Conservation (phyloP, 2,888 invertebrate genomes). For the Pammene aurita region DNA sequence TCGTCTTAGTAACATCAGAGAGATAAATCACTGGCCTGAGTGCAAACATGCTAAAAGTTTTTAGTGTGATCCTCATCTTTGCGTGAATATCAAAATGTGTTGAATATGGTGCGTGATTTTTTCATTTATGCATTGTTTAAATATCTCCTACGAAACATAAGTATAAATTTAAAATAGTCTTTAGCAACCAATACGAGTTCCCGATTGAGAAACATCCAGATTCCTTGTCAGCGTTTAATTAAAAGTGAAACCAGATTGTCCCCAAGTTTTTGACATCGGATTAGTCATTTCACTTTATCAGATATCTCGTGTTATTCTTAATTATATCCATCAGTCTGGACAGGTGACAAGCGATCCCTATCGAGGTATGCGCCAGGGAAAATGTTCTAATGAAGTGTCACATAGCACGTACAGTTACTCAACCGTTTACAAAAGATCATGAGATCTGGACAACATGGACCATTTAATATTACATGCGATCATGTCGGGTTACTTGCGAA, state of each 20-base stretch:
- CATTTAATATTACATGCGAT: slow-evolving; percentile 37
- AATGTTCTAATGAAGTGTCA: slow-evolving; percentile 27
- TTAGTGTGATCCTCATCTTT: too few species aligned
- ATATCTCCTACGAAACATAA: too few species aligned
- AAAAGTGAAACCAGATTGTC: slow-evolving; percentile 25
- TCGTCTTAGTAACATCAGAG: too few species aligned
- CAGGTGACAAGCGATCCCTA: slow-evolving; percentile 29
- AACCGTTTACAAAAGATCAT: slow-evolving; percentile 37
- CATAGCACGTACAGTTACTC: slow-evolving; percentile 20
- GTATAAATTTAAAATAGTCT: background rate
- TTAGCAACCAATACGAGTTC: background rate
- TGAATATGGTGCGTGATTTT: too few species aligned
- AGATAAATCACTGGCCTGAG: too few species aligned
- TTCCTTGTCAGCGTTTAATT: slow-evolving; percentile 18
- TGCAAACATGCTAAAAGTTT: too few species aligned
- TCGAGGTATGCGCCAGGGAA: slow-evolving; percentile 25
- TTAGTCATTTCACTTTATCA: slow-evolving; percentile 19
- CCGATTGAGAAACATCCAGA: slow-evolving; percentile 22
- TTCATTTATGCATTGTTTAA: too few species aligned
- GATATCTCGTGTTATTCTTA: slow-evolving; percentile 22
- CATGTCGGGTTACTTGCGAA: slow-evolving; percentile 26
- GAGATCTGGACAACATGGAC: slow-evolving; percentile 33
- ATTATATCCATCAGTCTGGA: slow-evolving; percentile 15
- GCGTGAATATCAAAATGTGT: too few species aligned
- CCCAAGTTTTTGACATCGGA: slow-evolving; percentile 5